Evolutionary conservation across 1,140 invertebrate genomes (phyloP), one percentile per base, ranked within the genome.

Genomic region (Dinoponera quadriceps): DNA sequence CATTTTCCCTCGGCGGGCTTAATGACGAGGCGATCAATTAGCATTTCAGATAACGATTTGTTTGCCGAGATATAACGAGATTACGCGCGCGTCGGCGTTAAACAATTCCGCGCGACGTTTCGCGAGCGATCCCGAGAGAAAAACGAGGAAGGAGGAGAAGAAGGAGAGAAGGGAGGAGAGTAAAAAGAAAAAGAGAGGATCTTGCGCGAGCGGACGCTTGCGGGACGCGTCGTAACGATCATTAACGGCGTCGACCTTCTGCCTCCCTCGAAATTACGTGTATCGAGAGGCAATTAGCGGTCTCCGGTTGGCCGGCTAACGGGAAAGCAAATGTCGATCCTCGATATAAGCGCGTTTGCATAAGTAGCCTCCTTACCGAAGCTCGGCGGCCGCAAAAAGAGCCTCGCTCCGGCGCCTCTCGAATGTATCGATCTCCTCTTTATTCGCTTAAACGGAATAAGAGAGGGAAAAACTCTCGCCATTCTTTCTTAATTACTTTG

Each of bases 261-360:
- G 54, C 33, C 51, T 69, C 75, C 51, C 51, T 80, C 75, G 66
- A 69, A 80, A 80, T 80, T 71, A 48, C 75, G 66, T 48, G 65
- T 80, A 71, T 80, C n/a, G 75, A 80, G 65, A 80, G 75, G 75
- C 54, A 71, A 80, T 80, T 69, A 80, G 16, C 65, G 18, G 38
- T 80, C 75, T 80, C n/a, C 75, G 75, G 75, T 80, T 71, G 75
- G 22, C 75, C 38, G 63, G 51, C 18, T 80, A 80, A 80, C 75
- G 51, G 65, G 51, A 57, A 69, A 80, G 75, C 63, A 78, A 78
- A 78, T 78, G 75, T 78, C 65, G 65, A 80, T 69, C 29, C 38
- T 59, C 33, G 65, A 80, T 80, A 71, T 71, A 44, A 44, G 63
- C 60, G 20, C 54, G 51, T 80, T 80, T 57, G 51, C 33, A 69